Percentiles rank a stretch among this genome's conserved stretches.
Conservation (phyloP, 2,888 invertebrate species). For the Ectemnius cavifrons region DNA sequence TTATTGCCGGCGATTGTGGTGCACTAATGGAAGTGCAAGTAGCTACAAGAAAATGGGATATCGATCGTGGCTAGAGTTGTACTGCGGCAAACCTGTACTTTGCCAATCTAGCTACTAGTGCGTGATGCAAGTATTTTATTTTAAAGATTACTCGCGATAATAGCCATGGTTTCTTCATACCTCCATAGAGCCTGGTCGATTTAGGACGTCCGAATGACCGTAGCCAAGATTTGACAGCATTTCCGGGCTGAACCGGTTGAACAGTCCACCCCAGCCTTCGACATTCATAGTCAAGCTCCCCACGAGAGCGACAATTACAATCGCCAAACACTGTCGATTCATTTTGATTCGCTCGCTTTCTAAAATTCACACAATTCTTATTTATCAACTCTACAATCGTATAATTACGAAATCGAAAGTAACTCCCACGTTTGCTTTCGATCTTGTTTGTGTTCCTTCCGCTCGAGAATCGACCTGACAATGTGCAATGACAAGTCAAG, state of each 20-base stretch:
- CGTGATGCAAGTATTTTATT: neutral
- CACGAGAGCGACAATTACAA: conserved; percentile 61
- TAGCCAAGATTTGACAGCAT: conserved; percentile 90
- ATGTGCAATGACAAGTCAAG: too few species aligned
- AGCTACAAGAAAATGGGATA: conserved; percentile 47
- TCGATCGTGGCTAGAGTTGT: conserved; percentile 43
- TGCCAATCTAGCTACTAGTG: neutral
- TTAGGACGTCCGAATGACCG: conserved; percentile 81
- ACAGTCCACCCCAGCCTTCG: conserved; percentile 89
- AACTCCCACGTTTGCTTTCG: too few species aligned
- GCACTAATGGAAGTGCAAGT: conserved; percentile 25
- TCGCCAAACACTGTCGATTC: conserved; percentile 51
- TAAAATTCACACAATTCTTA: conserved; percentile 26
- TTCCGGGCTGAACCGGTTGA: conserved; percentile 92
- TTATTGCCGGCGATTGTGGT: neutral
- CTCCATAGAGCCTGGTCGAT: conserved; percentile 78
- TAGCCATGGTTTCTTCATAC: conserved; percentile 70
- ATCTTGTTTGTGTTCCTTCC: too few species aligned
- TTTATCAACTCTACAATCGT: neutral
- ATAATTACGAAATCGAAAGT: too few species aligned
- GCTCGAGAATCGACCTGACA: too few species aligned
- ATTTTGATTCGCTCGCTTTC: conserved; percentile 39
- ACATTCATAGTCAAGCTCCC: conserved; percentile 66
- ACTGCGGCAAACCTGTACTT: conserved; percentile 35
- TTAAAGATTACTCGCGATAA: neutral